Conservation (phyloP, 2,888 invertebrate species). For the Plagodis pulveraria region DNA sequence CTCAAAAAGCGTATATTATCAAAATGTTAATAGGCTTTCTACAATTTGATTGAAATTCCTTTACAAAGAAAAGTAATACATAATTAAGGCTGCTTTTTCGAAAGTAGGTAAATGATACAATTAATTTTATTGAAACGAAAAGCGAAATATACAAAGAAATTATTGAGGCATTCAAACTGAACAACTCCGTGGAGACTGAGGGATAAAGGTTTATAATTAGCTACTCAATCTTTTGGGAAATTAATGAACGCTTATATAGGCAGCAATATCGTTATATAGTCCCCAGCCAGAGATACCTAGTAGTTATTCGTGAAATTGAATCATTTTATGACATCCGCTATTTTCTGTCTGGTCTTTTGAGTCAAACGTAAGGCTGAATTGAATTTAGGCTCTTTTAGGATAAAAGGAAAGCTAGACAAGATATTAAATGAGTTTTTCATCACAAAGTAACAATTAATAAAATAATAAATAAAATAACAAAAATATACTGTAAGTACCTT, state of each 20-base stretch:
- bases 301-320: conserved; percentile 12
- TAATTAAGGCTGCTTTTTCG: too few relatives aligned
- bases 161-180: conserved; percentile 12
- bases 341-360: not conserved
- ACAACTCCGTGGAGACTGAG: conserved; percentile 5
- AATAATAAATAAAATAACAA: too few relatives aligned
- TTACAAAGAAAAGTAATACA: too few relatives aligned
- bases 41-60: too few relatives aligned
- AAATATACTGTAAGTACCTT: too few relatives aligned
- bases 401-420: not conserved
- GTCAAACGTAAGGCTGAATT: not conserved
- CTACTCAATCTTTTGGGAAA: conserved; percentile 24
- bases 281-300: conserved; percentile 1
- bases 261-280: conserved; percentile 12
- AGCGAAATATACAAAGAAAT: conserved; percentile 11
- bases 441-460: too few relatives aligned
- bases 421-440: too few relatives aligned
- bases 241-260: conserved; percentile 23
- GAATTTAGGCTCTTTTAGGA: not conserved
- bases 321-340: conserved; percentile 11
- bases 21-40: too few relatives aligned
- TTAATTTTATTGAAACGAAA: conserved; percentile 1
- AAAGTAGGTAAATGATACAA: not conserved
- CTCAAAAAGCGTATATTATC: too few relatives aligned
- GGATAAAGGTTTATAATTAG: conserved; percentile 25